phyloP scores from a whole-genome alignment of 2,888 invertebrate species.

The Philereme vetulata region DNA sequence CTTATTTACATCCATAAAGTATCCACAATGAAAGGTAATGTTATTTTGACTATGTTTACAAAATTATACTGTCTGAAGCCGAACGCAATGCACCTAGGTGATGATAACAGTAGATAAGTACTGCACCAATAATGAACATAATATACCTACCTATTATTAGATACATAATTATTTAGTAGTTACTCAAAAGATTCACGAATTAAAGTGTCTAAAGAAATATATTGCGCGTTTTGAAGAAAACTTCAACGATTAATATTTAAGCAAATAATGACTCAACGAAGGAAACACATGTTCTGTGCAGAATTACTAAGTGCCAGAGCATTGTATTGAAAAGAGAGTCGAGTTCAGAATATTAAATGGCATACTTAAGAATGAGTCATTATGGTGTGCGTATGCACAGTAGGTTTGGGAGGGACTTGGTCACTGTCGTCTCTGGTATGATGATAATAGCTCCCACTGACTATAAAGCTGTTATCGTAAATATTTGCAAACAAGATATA shows the following conservation, averaged over 20 bases:
- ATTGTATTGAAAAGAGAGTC: slow-evolving; percentile 61
- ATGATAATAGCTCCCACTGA: background rate
- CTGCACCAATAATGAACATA: too few relatives aligned
- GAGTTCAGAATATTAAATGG: slow-evolving; percentile 51
- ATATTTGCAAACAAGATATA: background rate
- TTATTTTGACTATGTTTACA: too few relatives aligned
- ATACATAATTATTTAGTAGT: too few relatives aligned
- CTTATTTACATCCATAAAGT: too few relatives aligned
- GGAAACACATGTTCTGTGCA: slow-evolving; percentile 55
- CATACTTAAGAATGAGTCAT: slow-evolving; percentile 52
- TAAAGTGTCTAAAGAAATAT: too few relatives aligned
- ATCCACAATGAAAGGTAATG: slow-evolving; percentile 5
- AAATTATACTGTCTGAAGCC: too few relatives aligned
- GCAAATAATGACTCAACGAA: slow-evolving; percentile 54
- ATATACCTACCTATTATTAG: too few relatives aligned
- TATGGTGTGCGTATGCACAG: slow-evolving; percentile 23
- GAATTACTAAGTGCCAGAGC: slow-evolving; percentile 53
- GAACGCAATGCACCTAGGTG: too few relatives aligned
- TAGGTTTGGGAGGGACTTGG: background rate
- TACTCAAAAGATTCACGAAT: too few relatives aligned
- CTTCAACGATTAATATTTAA: background rate
- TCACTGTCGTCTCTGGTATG: background rate
- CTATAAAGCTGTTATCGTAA: background rate
- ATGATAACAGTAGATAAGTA: too few relatives aligned
- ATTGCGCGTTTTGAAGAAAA: background rate